Evolutionary conservation across 2,888 invertebrate species (phyloP).

Genomic region (Zaprionus obscuricornis): DNA sequence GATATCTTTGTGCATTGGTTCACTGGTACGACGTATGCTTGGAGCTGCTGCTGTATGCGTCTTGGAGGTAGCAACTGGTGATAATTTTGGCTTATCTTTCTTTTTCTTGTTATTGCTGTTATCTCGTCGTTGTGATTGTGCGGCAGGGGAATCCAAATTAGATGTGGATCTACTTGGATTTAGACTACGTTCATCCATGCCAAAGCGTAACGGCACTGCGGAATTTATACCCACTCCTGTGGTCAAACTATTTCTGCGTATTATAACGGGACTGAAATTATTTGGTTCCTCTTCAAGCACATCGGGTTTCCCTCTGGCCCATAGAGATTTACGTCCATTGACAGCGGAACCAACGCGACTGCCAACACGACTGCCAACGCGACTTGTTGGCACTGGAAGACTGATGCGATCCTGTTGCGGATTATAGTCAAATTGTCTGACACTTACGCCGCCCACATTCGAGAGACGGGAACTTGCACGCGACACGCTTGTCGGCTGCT

Average conservation of each 20-base stretch:
- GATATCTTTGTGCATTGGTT: neutral
- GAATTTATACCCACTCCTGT: neutral
- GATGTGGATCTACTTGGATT: slow-evolving; percentile 31
- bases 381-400: slow-evolving; percentile 31
- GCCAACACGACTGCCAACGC: slow-evolving; percentile 27
- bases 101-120: no score
- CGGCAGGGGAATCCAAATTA: slow-evolving; percentile 13
- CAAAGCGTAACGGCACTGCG: neutral
- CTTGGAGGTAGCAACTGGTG: neutral
- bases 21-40: slow-evolving; percentile 10
- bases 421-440: slow-evolving; percentile 72
- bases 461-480: slow-evolving; percentile 66
- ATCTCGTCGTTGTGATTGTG: no score
- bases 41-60: neutral
- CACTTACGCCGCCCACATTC: slow-evolving; percentile 37
- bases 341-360: slow-evolving; percentile 24
- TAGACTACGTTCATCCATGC: neutral
- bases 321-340: slow-evolving; percentile 35
- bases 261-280: slow-evolving; percentile 13
- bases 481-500: slow-evolving; percentile 61
- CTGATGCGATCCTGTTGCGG: slow-evolving; percentile 69
- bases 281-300: slow-evolving; percentile 47
- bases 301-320: slow-evolving; percentile 47
- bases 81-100: neutral
- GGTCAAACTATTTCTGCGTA: slow-evolving; percentile 37